Evolutionary conservation across 2,888 invertebrate species (phyloP).

Genomic region (Iphiclides podalirius): DNA sequence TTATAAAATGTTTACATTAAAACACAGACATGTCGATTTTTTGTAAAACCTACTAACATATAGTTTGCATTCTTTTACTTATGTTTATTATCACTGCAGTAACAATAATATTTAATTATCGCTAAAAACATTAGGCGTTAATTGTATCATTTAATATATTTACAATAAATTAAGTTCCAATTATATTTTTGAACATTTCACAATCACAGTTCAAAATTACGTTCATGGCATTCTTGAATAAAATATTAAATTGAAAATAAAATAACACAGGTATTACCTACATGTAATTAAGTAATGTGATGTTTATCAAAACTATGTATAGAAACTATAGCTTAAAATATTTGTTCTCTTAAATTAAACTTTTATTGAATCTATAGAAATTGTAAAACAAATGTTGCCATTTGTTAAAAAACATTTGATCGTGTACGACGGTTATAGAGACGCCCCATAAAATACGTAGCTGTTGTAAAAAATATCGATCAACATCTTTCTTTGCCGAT

Average conservation of each 20-base stretch:
- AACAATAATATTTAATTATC: conserved; percentile 10
- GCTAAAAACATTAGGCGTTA: conserved; percentile 17
- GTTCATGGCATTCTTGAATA: conserved; percentile 64
- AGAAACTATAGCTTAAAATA: conserved; percentile 8
- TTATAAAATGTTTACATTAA: conserved; percentile 3
- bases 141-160: conserved; percentile 37
- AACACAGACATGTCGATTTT: conserved; percentile 7
- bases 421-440: background rate
- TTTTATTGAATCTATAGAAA: conserved; percentile 3
- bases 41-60: conserved; percentile 7
- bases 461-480: no score
- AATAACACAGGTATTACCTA: conserved; percentile 39
- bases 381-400: background rate
- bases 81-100: conserved; percentile 5
- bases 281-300: conserved; percentile 57
- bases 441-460: no score
- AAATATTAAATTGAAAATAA: conserved; percentile 46
- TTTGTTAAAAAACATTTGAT: background rate
- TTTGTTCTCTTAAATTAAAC: conserved; percentile 19
- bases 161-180: conserved; percentile 46
- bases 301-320: conserved; percentile 33
- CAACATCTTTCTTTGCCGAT: no score
- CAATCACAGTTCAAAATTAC: conserved; percentile 77
- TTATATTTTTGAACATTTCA: conserved; percentile 64
- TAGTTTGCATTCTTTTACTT: background rate